Base-by-base conservation (phyloP, 2,113 vertebrate genomes). In the Centropristis striata region DNA sequence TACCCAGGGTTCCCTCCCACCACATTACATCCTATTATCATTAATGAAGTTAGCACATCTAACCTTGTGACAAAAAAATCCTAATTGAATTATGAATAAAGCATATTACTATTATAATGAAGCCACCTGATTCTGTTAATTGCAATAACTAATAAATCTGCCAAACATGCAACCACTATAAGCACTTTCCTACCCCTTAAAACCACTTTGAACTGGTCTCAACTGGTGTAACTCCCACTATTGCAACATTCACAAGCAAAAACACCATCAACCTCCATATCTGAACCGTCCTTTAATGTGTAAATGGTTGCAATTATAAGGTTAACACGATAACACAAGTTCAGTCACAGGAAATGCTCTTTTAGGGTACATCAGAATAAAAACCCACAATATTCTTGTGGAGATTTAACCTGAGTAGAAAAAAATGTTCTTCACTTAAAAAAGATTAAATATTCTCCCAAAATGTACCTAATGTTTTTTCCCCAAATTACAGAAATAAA, bases 1-100 rank as follows among this genome's bases (percentile, higher is more conserved):
- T 42, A 3, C 13, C 1, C 4, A 16, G 20, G 68, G 39, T 69
- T 65, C 18, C 71, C 83, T 76, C 85, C 81, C 53, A 64, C 44
- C 54, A 78, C 5, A 68, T 74, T 72, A 49, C 4, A 23, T 27
- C 51, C 37, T 28, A 12, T 27, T 3, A 12, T 54, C 54, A 49
- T 69, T 80, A 50, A 71, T 39, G 20, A 70, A 63, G 18, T 7
- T 49, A 53, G 60, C 51, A 65, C 21, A 42, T 53, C 77, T 21
- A 47, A 18, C 5, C 27, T 42, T 15, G 84, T 68, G 42, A 59
- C 10, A 70, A 65, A 69, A 71, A 65, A 73, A 18, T 4, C 9
- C 5, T 3, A 47, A 72, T 44, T 32, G 32, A 32, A 32, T 32
- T 32, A 6, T 32, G 6, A 32, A 32, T 32, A 6, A 32, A 32